A percentile compares a stretch with the other conserved stretches of the same genome.
Evolutionary conservation across 2,888 invertebrate genomes (phyloP).

Genomic region (Mesorhabditis spiculigera): DNA sequence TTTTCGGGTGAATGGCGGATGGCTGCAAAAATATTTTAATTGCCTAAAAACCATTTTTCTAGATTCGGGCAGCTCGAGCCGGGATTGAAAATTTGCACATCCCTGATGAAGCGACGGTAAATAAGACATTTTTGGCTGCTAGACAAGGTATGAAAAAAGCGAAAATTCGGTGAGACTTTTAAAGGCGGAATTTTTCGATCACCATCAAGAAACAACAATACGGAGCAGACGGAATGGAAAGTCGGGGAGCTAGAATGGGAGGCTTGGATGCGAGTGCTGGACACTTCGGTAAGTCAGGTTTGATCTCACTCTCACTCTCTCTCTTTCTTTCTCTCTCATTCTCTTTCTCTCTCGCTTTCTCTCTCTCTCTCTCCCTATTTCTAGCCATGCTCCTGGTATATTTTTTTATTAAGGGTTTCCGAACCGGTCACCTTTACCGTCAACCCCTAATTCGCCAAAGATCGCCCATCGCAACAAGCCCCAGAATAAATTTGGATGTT

Average conservation of each 20-base stretch:
- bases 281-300: constrained; percentile 60
- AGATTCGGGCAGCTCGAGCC: constrained; percentile 72
- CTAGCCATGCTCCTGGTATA: too few relatives aligned
- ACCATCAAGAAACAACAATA: neutral
- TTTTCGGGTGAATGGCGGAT: neutral
- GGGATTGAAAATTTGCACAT: constrained; percentile 77
- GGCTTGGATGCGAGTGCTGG: constrained; percentile 64
- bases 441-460: constrained; percentile 79
- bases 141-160: constrained; percentile 12
- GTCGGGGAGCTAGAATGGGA: constrained; percentile 64
- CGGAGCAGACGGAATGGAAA: constrained; percentile 42
- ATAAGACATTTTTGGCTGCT: constrained; percentile 38
- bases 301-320: neutral
- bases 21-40: neutral
- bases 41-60: constrained; percentile 17
- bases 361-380: too few relatives aligned
- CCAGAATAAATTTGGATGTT: constrained; percentile 33
- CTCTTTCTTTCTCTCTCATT: neutral
- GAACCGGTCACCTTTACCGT: constrained; percentile 92
- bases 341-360: too few relatives aligned
- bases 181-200: neutral
- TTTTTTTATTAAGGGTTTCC: constrained; percentile 72
- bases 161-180: neutral
- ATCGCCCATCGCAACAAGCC: constrained; percentile 43
- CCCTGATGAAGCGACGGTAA: constrained; percentile 64